These are phyloP conservation scores for Gorsachius magnificus DNA, from an alignment of 2,797 vertebrate genomes.

Conservation along the genomic window DNA sequence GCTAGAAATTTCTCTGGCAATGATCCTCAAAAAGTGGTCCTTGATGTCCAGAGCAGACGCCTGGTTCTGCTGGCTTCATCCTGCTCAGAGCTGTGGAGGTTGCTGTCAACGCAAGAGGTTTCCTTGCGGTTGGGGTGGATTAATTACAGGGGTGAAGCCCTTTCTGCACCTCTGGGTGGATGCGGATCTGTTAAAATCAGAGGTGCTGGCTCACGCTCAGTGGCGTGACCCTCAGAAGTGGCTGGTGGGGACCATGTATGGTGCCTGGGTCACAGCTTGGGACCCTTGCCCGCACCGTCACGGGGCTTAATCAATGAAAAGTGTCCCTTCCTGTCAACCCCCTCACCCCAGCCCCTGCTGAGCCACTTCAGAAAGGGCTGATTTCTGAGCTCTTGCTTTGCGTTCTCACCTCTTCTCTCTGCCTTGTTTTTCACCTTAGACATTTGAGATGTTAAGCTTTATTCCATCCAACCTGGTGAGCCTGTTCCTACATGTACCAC, in stretches of 20 bases:
- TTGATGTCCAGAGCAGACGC: not conserved
- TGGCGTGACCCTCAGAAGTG: not conserved
- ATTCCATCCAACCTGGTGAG: not conserved
- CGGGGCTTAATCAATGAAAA: not conserved
- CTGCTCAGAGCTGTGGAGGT: not conserved
- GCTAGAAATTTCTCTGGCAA: not conserved
- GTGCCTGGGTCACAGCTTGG: not conserved
- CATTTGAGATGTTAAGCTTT: not conserved
- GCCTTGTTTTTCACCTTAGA: not conserved
- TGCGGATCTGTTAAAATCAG: not conserved
- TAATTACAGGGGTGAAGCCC: not conserved
- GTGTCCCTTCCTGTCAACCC: not conserved
- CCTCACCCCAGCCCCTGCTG: not conserved
- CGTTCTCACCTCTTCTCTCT: not conserved
- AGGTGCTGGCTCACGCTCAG: not conserved
- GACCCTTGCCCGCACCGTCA: not conserved
- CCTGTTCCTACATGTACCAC: fast-evolving
- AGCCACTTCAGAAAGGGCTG: not conserved
- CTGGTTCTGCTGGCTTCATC: not conserved
- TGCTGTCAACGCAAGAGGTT: not conserved
- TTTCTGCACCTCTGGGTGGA: not conserved
- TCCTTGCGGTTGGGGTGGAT: not conserved
- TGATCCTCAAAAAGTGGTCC: not conserved
- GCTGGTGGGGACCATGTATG: not conserved
- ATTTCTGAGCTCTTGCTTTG: not conserved